Conservation (phyloP, 2,113 vertebrate species). For the Trogon melanurus region DNA sequence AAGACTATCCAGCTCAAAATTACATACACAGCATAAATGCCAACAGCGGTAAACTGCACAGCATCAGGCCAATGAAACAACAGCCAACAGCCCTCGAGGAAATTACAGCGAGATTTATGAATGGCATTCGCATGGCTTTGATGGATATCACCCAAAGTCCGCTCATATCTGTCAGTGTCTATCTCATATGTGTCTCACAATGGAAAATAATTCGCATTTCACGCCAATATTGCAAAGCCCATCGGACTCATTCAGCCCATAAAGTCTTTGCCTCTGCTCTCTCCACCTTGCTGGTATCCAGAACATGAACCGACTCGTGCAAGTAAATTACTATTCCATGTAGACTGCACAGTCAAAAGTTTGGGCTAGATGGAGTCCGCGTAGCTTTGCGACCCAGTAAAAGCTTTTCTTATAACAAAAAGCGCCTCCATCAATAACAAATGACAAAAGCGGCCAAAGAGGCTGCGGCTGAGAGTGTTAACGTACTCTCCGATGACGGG, state of each 20-base stretch:
- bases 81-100: slow-evolving; percentile 61
- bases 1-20: slow-evolving; percentile 78
- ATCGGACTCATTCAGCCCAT: background rate
- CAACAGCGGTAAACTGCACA: slow-evolving; percentile 61
- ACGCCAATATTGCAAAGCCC: background rate
- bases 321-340: background rate
- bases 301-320: accelerated
- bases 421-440: background rate
- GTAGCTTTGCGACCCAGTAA: background rate
- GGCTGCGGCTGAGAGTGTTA: background rate
- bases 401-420: background rate
- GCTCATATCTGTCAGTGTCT: background rate
- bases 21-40: slow-evolving; percentile 63
- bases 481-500: no score
- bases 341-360: background rate
- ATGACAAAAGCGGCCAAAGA: background rate
- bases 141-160: background rate
- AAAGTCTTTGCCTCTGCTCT: background rate
- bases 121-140: slow-evolving; percentile 15
- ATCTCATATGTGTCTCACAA: background rate
- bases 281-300: background rate
- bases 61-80: slow-evolving; percentile 64
- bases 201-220: background rate
- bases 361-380: background rate
- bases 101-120: slow-evolving; percentile 66